A percentile compares a stretch with the other conserved stretches of the same genome.
phyloP scores from a whole-genome alignment of 2,113 vertebrate genomes.

The Amblyopsis rosae region DNA sequence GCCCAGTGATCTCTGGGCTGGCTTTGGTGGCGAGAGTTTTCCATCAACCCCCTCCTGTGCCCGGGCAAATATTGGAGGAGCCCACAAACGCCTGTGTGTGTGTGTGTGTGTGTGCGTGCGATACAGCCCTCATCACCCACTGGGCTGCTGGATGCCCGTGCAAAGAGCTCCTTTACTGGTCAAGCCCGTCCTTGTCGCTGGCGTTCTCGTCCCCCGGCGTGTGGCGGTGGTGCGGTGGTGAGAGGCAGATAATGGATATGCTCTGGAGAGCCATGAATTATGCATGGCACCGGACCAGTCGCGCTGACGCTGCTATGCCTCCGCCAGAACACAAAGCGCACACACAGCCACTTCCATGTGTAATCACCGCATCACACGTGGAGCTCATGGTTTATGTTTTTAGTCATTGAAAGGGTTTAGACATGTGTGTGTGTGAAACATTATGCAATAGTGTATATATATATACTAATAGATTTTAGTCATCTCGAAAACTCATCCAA shows the following conservation, averaged over 20 bases:
- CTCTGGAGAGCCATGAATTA: conserved; percentile 24
- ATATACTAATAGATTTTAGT: not conserved
- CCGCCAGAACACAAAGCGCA: conserved; percentile 2
- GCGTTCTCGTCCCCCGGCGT: not conserved
- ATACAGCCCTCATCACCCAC: not conserved
- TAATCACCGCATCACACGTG: not conserved
- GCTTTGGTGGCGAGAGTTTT: conserved; percentile 30
- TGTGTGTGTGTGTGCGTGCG: not conserved
- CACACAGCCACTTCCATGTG: not conserved
- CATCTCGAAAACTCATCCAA: not conserved
- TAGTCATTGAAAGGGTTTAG: not conserved
- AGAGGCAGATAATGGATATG: not conserved
- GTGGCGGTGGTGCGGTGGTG: conserved; percentile 2
- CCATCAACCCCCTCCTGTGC: conserved; percentile 52
- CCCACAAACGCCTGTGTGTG: conserved; percentile 17
- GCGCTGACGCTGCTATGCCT: conserved; percentile 10
- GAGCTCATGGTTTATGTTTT: not conserved
- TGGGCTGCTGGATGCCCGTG: not conserved
- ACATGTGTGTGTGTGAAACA: not conserved
- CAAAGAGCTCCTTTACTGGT: not conserved
- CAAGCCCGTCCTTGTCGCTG: not conserved
- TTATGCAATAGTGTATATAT: not conserved
- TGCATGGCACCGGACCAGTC: conserved; percentile 21
- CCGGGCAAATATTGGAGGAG: conserved; percentile 45
- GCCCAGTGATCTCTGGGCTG: conserved; percentile 44